These are phyloP conservation scores for Cydia amplana DNA, from an alignment of 1,140 invertebrate genomes.

Conservation along the genomic window DNA sequence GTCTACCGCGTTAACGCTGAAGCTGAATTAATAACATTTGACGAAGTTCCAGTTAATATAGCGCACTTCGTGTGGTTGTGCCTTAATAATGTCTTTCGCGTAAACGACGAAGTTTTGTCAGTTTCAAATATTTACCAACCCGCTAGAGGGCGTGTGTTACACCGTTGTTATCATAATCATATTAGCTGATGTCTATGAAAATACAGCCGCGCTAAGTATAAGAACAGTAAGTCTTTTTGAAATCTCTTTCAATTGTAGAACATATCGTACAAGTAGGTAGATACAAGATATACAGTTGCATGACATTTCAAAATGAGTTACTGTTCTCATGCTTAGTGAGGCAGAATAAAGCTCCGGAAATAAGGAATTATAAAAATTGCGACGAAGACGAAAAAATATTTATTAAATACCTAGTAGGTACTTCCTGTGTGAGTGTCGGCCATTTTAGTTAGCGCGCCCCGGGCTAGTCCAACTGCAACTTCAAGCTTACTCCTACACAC, in stretches of 20 bases:
- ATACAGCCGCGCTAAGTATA: too few species aligned
- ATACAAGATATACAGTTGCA: too few species aligned
- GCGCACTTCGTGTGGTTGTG: background rate
- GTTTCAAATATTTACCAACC: conserved; percentile 29
- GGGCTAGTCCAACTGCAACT: background rate
- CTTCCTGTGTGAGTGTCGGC: background rate
- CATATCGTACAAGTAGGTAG: too few species aligned
- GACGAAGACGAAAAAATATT: too few species aligned
- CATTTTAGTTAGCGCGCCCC: background rate
- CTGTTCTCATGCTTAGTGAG: too few species aligned
- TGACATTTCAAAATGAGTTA: too few species aligned
- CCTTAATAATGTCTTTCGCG: conserved; percentile 28
- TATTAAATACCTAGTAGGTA: too few species aligned
- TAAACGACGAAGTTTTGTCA: conserved; percentile 27
- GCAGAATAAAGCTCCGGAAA: too few species aligned
- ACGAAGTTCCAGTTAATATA: background rate
- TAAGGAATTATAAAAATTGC: too few species aligned
- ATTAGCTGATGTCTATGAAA: too few species aligned
- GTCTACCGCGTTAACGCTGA: background rate
- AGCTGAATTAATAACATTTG: background rate
- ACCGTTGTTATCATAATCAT: background rate
- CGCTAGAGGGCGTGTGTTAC: background rate
- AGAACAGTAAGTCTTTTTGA: too few species aligned
- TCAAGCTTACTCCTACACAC: background rate
- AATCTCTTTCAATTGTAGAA: too few species aligned